Conservation (phyloP, 2,888 invertebrate species). For the Tigriopus californicus region DNA sequence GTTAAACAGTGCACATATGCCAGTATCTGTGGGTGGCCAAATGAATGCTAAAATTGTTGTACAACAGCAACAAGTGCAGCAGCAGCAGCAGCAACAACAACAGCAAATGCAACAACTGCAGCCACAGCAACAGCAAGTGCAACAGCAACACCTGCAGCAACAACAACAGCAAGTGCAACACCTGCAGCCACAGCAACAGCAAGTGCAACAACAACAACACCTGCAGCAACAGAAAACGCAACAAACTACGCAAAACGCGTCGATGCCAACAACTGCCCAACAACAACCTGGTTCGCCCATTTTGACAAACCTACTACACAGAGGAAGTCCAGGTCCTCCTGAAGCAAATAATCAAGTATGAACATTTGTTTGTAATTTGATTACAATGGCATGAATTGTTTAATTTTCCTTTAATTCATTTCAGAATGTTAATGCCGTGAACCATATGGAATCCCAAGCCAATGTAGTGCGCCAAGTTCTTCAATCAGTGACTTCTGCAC, state of each 20-base stretch:
- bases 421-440: too few relatives aligned
- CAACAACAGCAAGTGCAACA: not conserved
- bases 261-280: not conserved
- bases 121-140: not conserved
- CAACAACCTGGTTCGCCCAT: conserved; percentile 6
- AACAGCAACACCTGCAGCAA: not conserved
- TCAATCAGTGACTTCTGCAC: too few relatives aligned
- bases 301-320: conserved; percentile 6
- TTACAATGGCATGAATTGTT: too few relatives aligned
- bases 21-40: not conserved
- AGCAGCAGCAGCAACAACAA: not conserved
- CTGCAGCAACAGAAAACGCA: not conserved
- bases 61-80: not conserved
- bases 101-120: not conserved
- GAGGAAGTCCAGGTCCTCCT: not conserved
- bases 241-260: not conserved
- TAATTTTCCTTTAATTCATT: too few relatives aligned
- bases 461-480: too few relatives aligned
- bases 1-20: not conserved
- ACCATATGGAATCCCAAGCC: too few relatives aligned
- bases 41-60: too few relatives aligned
- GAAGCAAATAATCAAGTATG: too few relatives aligned
- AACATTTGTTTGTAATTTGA: too few relatives aligned
- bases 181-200: conserved; percentile 1
- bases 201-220: not conserved